Base-by-base conservation (phyloP, 2,888 invertebrate species). In the Morinoia aosen region DNA sequence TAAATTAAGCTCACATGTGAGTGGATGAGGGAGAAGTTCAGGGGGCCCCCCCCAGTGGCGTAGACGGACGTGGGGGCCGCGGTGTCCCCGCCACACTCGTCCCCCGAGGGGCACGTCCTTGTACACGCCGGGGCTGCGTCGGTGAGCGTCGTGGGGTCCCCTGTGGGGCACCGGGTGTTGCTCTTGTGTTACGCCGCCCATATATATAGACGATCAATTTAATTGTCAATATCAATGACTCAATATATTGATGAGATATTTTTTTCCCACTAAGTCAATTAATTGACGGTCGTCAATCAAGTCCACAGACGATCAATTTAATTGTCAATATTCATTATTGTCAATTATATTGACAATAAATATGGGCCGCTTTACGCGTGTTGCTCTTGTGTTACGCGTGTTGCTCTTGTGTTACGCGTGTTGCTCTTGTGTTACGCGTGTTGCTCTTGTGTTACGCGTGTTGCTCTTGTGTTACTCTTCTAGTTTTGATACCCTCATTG, bases 41-140 rank as follows among this genome's bases (percentile, higher is more conserved):
- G 95, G 48, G 76, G 93, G 25, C 93, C 95, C 48, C 76, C 95
- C 0, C 91, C 95, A 0, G 95, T 93, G 16, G 57, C 76, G 93
- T 94, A 95, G 33, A 95, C 48, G 58, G 91, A 76, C 48, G 93
- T 93, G 76, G 90, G 58, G 39, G 61, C 76, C 16, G 95, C 93
- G 19, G 91, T 56, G 25, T 93, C 95, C 33, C 61, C 95, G 40
- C 95, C 95, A 39, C 95, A 95, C 16, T 19, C 39, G 19, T 61
- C 58, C 39, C 61, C 64, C 1, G n/a, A 12, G 12, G 93, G 25
- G 64, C 95, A 95, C 0, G 64, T 61, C 58, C 33, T 58, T 12
- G 40, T 7, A 40, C 95, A 95, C 0, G 4, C 40, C 11, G 95
- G 56, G 95, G 95, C 14, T 4, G n/a, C 61, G 57, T 61, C 19